A percentile compares a stretch with the other conserved stretches of the same genome.
Evolutionary conservation across 2,113 vertebrate species (phyloP).

Genomic region (Dascyllus trimaculatus): DNA sequence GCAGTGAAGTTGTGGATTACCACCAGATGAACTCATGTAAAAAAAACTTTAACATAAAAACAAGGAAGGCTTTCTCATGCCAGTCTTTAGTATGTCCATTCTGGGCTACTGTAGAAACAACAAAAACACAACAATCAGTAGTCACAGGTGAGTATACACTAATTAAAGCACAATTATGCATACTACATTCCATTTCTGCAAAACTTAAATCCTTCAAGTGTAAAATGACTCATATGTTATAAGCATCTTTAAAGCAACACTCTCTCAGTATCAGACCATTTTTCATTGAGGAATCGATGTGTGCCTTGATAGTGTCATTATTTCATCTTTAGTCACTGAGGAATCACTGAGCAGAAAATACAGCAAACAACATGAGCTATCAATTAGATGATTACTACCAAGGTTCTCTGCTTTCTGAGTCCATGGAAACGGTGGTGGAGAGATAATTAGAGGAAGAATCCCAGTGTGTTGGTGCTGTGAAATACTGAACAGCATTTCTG

Average conservation of each 20-base stretch:
- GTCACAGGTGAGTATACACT: too few species aligned
- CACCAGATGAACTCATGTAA: too few species aligned
- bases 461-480: not conserved
- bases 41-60: too few species aligned
- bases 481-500: too few species aligned
- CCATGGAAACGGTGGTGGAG: slow-evolving; percentile 2
- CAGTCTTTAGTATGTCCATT: too few species aligned
- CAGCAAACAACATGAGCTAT: not conserved
- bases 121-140: too few species aligned
- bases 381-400: not conserved
- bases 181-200: too few species aligned
- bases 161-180: too few species aligned
- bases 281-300: not conserved
- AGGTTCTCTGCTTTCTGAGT: not conserved
- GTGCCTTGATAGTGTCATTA: not conserved
- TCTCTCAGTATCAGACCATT: not conserved
- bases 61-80: too few species aligned
- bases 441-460: not conserved
- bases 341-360: not conserved
- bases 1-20: too few species aligned
- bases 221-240: slow-evolving; percentile 22
- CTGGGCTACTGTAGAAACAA: too few species aligned
- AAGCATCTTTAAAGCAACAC: not conserved
- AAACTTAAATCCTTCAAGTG: too few species aligned
- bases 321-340: not conserved